Base-by-base conservation (phyloP, 2,113 vertebrate species). In the Ageneiosus marmoratus region DNA sequence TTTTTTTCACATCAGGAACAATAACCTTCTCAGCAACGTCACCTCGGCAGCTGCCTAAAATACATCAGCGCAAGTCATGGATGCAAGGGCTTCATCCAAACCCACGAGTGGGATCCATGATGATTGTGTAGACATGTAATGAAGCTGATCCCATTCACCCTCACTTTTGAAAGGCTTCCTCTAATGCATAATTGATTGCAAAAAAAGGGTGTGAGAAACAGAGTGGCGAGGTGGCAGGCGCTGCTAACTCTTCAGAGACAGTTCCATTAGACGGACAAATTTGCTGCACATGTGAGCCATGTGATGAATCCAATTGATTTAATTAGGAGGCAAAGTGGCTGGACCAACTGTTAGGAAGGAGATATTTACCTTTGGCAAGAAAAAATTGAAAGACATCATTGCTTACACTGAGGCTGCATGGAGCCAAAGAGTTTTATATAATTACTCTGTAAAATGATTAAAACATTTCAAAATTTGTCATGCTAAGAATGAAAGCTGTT, bases 1-100 rank as follows among this genome's bases (percentile, higher is more conserved):
- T 86, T 72, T 92, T 91, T 91, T 90, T 16, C 16, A 87, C 88
- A 88, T 91, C 91, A 91, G 86, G 84, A 90, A 86, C 88, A 91
- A 90, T 89, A 89, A 78, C 84, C 86, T 79, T 41, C 62, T 77
- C 37, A 7, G 83, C 48, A 63, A 53, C 41, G 1, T 34, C n/a
- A 2, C 55, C 11, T 44, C 58, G 50, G 63, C 41, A 41, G 77
- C 34, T 74, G 67, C 46, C 22, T 10, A 67, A 58, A 77, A 60
- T 53, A 41, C 53, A 77, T 13, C 48, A 78, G 50, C 27, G 73
- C 79, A 56, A 72, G 63, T 62, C 62, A 70, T 69, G 72, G 65
- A 20, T 16, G 18, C 41, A 62, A 46, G n/a, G 24, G 37, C 80
- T 51, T 41, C 60, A 79, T 77, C 60, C 46, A 27, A 32, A n/a